phyloP scores from a whole-genome alignment of 2,888 invertebrate species.

The Melinaea marsaeus region DNA sequence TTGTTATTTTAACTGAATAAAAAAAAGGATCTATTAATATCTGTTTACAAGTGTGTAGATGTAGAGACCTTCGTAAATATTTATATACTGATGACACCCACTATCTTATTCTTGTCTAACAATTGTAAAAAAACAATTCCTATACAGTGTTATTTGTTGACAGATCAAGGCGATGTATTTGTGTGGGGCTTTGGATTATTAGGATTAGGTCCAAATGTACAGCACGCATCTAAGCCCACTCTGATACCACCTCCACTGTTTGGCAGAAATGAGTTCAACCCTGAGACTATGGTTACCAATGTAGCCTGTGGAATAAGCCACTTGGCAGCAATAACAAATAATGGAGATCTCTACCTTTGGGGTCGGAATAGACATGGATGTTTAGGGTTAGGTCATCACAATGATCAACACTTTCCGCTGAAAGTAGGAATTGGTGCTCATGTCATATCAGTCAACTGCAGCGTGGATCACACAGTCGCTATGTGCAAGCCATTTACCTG shows the following conservation, averaged over 20 bases:
- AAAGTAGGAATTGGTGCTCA: slow-evolving; percentile 88
- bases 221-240: slow-evolving; percentile 81
- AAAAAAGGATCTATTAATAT: too few species aligned
- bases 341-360: slow-evolving; percentile 94
- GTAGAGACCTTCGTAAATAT: too few species aligned
- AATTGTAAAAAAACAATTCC: not conserved
- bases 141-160: not conserved
- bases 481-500: slow-evolving; percentile 85
- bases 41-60: too few species aligned
- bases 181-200: slow-evolving; percentile 97
- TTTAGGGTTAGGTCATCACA: slow-evolving; percentile 87
- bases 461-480: slow-evolving; percentile 91
- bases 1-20: not conserved
- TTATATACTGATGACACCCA: too few species aligned
- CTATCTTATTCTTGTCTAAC: too few species aligned
- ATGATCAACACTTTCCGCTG: slow-evolving; percentile 93
- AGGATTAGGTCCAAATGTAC: slow-evolving; percentile 90
- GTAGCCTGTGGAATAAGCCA: slow-evolving; percentile 84
- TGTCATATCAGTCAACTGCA: slow-evolving; percentile 85
- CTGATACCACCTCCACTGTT: slow-evolving; percentile 89
- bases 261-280: slow-evolving; percentile 90
- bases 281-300: slow-evolving; percentile 80
- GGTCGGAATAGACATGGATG: slow-evolving; percentile 91
- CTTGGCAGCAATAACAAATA: slow-evolving; percentile 88
- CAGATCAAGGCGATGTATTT: slow-evolving; percentile 90